phyloP scores from a whole-genome alignment of 2,888 invertebrate genomes.

The Drymonia ruficornis region DNA sequence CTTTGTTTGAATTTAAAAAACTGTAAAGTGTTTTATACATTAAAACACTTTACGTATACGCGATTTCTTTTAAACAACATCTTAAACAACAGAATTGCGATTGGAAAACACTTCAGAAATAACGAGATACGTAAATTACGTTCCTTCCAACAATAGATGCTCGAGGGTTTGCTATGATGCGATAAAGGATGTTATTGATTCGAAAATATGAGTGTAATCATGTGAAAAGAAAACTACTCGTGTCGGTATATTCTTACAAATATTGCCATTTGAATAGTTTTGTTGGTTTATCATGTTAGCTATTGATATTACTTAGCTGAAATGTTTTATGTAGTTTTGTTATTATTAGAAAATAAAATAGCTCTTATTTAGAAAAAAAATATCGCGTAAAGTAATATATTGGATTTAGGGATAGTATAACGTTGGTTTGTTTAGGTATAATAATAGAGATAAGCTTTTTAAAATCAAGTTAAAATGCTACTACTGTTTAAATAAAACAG shows the following conservation, averaged over 20 bases:
- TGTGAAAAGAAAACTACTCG: slow-evolving; percentile 26
- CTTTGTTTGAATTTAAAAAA: slow-evolving; percentile 15
- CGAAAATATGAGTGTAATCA: slow-evolving; percentile 22
- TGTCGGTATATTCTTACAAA: slow-evolving; percentile 14
- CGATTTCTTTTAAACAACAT: slow-evolving; percentile 43
- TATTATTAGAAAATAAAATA: too few species aligned
- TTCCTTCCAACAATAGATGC: slow-evolving; percentile 43
- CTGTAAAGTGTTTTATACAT: slow-evolving; percentile 39
- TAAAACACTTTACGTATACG: slow-evolving; percentile 28
- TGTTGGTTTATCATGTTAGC: too few species aligned
- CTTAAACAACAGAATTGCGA: slow-evolving; percentile 38
- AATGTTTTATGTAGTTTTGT: too few species aligned
- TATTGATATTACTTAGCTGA: too few species aligned
- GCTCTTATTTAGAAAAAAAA: too few species aligned
- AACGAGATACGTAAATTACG: slow-evolving; percentile 50
- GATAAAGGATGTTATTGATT: slow-evolving; percentile 30
- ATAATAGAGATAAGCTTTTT: too few species aligned
- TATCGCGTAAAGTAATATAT: too few species aligned
- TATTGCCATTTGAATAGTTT: slow-evolving; percentile 4
- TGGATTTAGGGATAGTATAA: too few species aligned
- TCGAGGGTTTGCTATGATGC: slow-evolving; percentile 28
- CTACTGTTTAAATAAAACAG: background rate
- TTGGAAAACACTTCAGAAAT: slow-evolving; percentile 44
- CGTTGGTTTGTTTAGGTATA: too few species aligned
- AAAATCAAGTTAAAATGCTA: too few species aligned